These are phyloP conservation scores for Mormyrus lacerda DNA, from an alignment of 2,113 vertebrate genomes.

Conservation along the genomic window DNA sequence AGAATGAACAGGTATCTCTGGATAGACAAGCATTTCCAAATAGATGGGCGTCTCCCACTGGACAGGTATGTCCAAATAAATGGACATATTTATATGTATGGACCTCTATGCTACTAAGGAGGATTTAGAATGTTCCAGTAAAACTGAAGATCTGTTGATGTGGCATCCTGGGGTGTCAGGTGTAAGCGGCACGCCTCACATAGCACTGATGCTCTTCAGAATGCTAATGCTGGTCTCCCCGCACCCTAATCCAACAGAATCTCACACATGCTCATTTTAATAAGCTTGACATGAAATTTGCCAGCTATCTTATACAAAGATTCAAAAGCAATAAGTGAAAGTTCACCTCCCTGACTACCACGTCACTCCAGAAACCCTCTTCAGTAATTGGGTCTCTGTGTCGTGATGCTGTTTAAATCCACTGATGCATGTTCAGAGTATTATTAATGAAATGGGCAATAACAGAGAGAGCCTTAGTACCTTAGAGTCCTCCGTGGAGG, in stretches of 20 bases:
- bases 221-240: neutral
- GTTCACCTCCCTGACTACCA: neutral
- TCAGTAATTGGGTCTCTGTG: neutral
- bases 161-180: neutral
- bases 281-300: neutral
- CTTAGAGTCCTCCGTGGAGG: neutral
- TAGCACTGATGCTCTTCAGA: neutral
- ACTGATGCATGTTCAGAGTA: neutral
- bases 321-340: constrained; percentile 7
- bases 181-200: neutral
- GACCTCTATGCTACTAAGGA: neutral
- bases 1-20: neutral
- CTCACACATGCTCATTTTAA: neutral
- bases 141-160: neutral
- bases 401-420: neutral
- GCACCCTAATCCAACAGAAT: neutral
- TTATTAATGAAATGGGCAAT: neutral
- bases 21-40: neutral
- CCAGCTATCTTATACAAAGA: neutral
- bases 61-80: neutral
- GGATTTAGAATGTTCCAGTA: neutral
- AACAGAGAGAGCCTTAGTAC: neutral
- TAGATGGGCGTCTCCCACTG: neutral
- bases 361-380: neutral
- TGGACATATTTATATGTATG: neutral